A percentile compares a stretch with the other conserved stretches of the same genome.
phyloP scores from a whole-genome alignment of 2,797 vertebrate genomes.

The Bovichtus variegatus region DNA sequence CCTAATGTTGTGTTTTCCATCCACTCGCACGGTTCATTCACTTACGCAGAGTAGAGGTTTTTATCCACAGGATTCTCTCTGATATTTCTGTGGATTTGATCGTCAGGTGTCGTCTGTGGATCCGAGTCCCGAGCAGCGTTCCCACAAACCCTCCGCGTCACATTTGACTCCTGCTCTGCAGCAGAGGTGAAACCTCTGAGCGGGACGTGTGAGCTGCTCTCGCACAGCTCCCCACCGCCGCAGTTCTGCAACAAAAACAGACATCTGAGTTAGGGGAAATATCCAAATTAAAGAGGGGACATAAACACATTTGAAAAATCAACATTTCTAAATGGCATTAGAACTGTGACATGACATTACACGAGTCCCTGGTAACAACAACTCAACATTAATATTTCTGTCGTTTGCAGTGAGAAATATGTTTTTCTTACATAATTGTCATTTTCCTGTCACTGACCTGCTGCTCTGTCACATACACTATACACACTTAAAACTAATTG shows the following conservation, averaged over 20 bases:
- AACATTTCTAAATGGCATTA: no score
- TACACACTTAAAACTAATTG: no score
- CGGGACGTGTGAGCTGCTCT: slow-evolving; percentile 60
- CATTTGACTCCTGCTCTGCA: slow-evolving; percentile 79
- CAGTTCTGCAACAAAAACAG: slow-evolving; percentile 50
- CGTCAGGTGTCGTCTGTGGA: slow-evolving; percentile 57
- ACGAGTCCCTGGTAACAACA: not conserved
- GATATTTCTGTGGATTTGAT: not conserved
- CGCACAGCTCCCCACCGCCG: slow-evolving; percentile 26
- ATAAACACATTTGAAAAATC: not conserved
- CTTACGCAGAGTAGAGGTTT: not conserved
- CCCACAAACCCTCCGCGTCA: slow-evolving; percentile 82
- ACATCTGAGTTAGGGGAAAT: not conserved
- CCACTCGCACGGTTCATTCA: not conserved
- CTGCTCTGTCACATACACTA: not conserved
- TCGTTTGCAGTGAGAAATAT: not conserved
- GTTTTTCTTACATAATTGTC: not conserved
- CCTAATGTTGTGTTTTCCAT: not conserved
- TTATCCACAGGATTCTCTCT: not conserved
- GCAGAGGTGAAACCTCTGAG: slow-evolving; percentile 51
- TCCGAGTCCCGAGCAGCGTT: slow-evolving; percentile 59
- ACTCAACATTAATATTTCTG: not conserved
- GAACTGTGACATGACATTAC: not conserved
- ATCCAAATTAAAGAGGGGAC: not conserved
- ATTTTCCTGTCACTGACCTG: not conserved